phyloP scores from a whole-genome alignment of 1,140 invertebrate genomes.

The Eupristina koningsbergeri region DNA sequence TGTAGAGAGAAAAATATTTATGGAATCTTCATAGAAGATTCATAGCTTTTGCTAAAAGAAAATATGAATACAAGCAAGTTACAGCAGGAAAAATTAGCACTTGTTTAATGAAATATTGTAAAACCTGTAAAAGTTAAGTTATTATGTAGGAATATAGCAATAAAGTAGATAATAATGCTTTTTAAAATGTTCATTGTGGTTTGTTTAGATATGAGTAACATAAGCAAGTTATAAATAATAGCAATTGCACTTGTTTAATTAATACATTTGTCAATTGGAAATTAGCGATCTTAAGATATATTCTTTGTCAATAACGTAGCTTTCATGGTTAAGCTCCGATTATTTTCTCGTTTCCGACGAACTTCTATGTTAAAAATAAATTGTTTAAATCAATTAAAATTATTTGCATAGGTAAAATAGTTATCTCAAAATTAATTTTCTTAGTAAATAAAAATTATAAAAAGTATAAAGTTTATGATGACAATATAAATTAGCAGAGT shows the following conservation, averaged over 20 bases:
- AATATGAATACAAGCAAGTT: slow-evolving; percentile 1
- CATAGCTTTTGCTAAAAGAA: neutral
- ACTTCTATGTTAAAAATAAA: neutral
- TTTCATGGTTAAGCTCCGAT: neutral
- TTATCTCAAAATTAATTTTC: too few relatives aligned
- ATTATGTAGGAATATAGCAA: neutral
- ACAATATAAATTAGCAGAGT: too few relatives aligned
- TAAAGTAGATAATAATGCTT: slow-evolving; percentile 20
- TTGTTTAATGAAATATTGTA: slow-evolving; percentile 28
- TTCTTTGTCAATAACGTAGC: neutral
- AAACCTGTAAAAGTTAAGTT: neutral
- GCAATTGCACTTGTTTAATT: slow-evolving; percentile 41
- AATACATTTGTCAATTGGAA: slow-evolving; percentile 2
- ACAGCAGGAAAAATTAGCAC: slow-evolving; percentile 11
- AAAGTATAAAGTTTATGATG: too few relatives aligned
- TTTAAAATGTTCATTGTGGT: slow-evolving; percentile 24
- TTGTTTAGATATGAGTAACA: neutral
- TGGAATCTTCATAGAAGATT: slow-evolving; percentile 10
- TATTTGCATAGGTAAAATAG: too few relatives aligned
- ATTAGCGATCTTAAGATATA: neutral
- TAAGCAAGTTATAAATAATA: slow-evolving; percentile 40
- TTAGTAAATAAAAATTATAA: too few relatives aligned
- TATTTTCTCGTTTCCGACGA: neutral
- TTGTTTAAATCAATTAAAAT: neutral
- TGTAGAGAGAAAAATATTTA: slow-evolving; percentile 8